Base-by-base conservation (phyloP, 2,113 vertebrate genomes). In the Pelvicachromis taeniatus region DNA sequence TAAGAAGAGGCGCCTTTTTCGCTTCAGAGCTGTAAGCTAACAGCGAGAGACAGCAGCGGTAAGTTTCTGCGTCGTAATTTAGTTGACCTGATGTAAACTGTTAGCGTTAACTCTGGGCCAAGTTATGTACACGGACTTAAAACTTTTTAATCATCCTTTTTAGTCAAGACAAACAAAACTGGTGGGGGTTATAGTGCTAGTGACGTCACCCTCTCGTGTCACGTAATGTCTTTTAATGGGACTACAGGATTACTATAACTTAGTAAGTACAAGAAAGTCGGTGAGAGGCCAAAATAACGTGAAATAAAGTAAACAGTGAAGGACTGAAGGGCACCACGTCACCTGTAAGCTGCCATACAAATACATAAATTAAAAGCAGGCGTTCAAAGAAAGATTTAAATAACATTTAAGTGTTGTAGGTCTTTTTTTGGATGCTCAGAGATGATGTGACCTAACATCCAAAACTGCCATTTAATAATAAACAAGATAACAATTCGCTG, bases 1-100 rank as follows among this genome's bases (percentile, higher is more conserved):
- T 50, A 12, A 50, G 0, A 73, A 73, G 0, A 73, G 9, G 23
- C 21, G 2, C 14, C 2, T 1, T 0, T 68, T 48, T 50, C 3
- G 14, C 6, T 50, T 11, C 17, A 23, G 40, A 45, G 40, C 2
- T 48, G 65, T 7, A 10, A 80, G 9, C 16, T 16, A 52, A 13
- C 21, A 9, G n/a, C 23, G 33, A 19, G 33, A 16, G 26, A 33
- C 52, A 9, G 8, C 14, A 4, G 9, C 0, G 77, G 81, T 86
- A 56, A 73, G 85, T 87, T 68, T 77, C 6, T 13, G 7, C 5
- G 31, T 68, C n/a, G 1, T 10, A 9, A 7, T 12, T 21, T 17
- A 3, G 5, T 29, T 42, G 38, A 63, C 2, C 31, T 31, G 23
- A 73, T 2, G 40, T 17, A 17, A 16, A 10, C 1, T 70, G 13